Conservation (phyloP, 2,888 invertebrate species). For the Vannuccia rotundouncinata region DNA sequence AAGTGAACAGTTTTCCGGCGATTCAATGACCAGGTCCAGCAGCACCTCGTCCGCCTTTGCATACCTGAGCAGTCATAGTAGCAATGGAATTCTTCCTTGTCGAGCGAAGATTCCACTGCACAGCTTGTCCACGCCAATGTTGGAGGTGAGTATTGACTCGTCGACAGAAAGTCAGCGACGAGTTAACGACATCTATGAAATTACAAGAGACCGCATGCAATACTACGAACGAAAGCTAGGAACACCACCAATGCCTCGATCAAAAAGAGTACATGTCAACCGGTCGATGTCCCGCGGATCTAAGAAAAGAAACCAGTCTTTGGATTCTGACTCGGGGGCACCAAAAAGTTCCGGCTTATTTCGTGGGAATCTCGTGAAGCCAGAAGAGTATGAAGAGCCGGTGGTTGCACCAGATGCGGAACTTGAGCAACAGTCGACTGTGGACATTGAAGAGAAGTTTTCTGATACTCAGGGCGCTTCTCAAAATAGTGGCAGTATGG, state of each 20-base stretch:
- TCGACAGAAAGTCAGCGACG: constrained; percentile 30
- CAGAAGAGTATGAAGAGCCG: neutral
- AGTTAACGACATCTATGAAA: neutral
- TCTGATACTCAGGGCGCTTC: too few relatives aligned
- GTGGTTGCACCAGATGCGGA: neutral
- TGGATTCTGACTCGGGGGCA: neutral
- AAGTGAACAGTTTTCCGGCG: neutral
- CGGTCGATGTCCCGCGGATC: neutral
- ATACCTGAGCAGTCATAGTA: neutral
- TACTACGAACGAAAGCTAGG: constrained; percentile 37
- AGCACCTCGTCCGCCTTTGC: neutral
- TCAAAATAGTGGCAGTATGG: too few relatives aligned
- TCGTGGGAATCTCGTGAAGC: constrained; percentile 1
- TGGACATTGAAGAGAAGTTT: too few relatives aligned
- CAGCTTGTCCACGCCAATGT: constrained; percentile 13
- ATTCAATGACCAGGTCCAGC: neutral
- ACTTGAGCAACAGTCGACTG: too few relatives aligned
- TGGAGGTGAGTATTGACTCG: constrained; percentile 19
- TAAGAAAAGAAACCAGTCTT: neutral
- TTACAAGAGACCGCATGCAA: neutral
- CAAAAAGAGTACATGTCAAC: neutral
- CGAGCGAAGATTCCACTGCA: constrained; percentile 28
- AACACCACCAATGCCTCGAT: neutral
- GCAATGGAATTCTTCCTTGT: neutral
- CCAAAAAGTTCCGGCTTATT: neutral